Evolutionary conservation across 2,797 vertebrate genomes (phyloP), one percentile per base, ranked within the genome.

Genomic region (Cygnus olor): DNA sequence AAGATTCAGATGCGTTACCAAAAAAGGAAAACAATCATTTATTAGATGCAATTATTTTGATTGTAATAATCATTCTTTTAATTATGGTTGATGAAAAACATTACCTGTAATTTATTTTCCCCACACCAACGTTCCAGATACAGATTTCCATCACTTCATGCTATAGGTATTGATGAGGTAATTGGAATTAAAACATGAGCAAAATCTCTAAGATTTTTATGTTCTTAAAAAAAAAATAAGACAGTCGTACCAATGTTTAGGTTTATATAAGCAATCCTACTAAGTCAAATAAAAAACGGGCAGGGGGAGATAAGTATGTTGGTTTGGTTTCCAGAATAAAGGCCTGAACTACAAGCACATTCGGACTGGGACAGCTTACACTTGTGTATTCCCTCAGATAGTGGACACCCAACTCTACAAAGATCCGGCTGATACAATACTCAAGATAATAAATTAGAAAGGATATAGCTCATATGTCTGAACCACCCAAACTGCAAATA

Each of bases 121-220:
- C 61, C 36, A 69, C 64, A 56, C 32, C 32, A 64, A 6, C 3
- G 4, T 49, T 79, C 53, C 74, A 93, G 53, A 89, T 74, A 77
- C 11, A 87, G 38, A 90, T 74, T 95, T 94, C 91, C 74, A 91
- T 92, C 87, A 85, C 85, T 27, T 93, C 90, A 94, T 28, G 9
- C 63, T 44, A 14, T 15, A 14, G 63, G 63, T 65, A 44, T 24
- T 65, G 42, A 65, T 82, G 76, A 94, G 60, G 61, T 47, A 91
- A 93, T 63, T 38, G 88, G 54, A 94, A 88, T 78, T 44, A 87
- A 93, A 90, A 40, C 56, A 93, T 3, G 3, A 84, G 11, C n/a
- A 84, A 90, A 88, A 93, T 63, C 17, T 36, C 64, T 32, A 58
- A 24, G 40, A 88, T 84, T 88, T 94, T 58, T 80, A 73, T 7